Evolutionary conservation across 2,888 invertebrate genomes (phyloP).

Genomic region (Pseudococcus longispinus): DNA sequence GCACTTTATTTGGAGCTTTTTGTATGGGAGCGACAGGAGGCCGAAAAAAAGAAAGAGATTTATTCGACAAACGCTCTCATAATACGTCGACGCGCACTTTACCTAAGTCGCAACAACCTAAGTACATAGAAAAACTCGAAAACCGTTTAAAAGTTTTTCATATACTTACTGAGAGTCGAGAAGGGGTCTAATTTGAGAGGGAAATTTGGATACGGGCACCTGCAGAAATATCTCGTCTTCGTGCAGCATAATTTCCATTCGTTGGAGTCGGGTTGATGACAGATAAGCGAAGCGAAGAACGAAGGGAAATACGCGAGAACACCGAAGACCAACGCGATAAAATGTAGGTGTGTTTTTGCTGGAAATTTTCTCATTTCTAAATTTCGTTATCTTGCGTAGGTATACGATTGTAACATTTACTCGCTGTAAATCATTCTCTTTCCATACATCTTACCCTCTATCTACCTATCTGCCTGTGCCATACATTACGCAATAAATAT

Average conservation of each 20-base stretch:
- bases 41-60: background rate
- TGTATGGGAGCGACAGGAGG: background rate
- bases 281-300: background rate
- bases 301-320: background rate
- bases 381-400: background rate
- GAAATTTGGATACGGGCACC: background rate
- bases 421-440: background rate
- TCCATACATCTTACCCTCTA: background rate
- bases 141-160: background rate
- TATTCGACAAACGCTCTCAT: background rate
- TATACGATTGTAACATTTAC: background rate
- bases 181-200: background rate
- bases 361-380: background rate
- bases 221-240: background rate
- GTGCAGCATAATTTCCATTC: too few relatives aligned
- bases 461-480: background rate
- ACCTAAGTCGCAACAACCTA: too few relatives aligned
- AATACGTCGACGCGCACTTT: background rate
- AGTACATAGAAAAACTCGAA: background rate
- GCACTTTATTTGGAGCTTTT: conserved; percentile 28
- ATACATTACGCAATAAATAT: background rate
- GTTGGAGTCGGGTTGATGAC: too few relatives aligned
- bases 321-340: background rate
- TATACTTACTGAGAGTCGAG: background rate
- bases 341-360: background rate